These are phyloP conservation scores for Lamprotornis superbus DNA, from an alignment of 2,113 vertebrate species.

Conservation along the genomic window DNA sequence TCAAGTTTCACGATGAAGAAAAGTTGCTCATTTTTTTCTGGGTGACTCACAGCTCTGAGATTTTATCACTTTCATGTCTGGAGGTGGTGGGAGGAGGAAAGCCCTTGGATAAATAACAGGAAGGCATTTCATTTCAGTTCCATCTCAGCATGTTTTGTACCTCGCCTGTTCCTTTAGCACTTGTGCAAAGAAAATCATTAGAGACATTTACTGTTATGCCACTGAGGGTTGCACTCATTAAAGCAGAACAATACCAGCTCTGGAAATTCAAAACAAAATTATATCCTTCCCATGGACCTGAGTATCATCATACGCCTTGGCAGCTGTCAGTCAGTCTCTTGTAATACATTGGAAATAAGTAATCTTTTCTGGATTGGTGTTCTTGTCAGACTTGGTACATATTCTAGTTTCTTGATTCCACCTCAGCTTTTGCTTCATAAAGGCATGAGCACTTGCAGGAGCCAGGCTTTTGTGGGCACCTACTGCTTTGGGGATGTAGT, in stretches of 20 bases:
- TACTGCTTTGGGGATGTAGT: background rate
- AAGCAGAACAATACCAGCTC: background rate
- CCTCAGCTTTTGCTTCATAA: background rate
- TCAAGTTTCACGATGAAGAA: background rate
- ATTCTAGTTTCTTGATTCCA: background rate
- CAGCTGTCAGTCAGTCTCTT: background rate
- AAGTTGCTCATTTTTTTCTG: constrained; percentile 7
- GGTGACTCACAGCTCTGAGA: background rate
- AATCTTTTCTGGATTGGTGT: background rate
- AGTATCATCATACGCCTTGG: background rate
- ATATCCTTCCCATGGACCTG: background rate
- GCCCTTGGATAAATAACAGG: background rate
- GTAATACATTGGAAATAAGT: background rate
- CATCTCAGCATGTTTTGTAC: background rate
- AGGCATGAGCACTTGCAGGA: background rate
- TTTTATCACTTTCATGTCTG: constrained; percentile 6
- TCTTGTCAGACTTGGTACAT: background rate
- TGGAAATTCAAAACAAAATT: background rate
- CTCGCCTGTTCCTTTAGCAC: background rate
- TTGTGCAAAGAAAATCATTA: background rate
- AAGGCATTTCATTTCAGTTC: constrained; percentile 4
- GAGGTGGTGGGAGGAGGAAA: constrained; percentile 32
- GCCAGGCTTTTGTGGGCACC: background rate
- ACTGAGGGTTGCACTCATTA: background rate
- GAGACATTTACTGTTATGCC: background rate